Percentiles rank a stretch among this genome's conserved stretches.
phyloP scores from a whole-genome alignment of 2,888 invertebrate species.

The Drosophila atroscutellata region DNA sequence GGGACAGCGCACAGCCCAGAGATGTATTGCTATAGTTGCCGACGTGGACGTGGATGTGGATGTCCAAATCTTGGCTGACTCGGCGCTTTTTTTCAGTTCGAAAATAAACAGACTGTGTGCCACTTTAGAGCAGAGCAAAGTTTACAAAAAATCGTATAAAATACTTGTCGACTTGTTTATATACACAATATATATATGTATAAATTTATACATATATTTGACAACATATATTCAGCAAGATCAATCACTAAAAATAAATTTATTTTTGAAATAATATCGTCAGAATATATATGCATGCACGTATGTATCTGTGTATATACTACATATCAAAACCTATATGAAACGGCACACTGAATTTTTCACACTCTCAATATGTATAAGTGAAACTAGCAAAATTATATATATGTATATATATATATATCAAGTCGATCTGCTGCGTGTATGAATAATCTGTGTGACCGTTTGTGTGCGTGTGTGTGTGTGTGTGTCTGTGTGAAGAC shows the following conservation, averaged over 20 bases:
- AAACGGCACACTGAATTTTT: slow-evolving; percentile 38
- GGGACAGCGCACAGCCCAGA: slow-evolving; percentile 24
- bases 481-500: slow-evolving; percentile 32
- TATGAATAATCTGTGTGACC: slow-evolving; percentile 4
- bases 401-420: slow-evolving; percentile 20
- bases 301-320: slow-evolving; percentile 23
- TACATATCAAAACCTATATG: slow-evolving; percentile 38
- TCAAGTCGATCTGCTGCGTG: slow-evolving; percentile 26
- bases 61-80: slow-evolving; percentile 63
- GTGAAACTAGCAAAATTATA: slow-evolving; percentile 54
- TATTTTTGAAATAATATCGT: slow-evolving; percentile 51
- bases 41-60: slow-evolving; percentile 19
- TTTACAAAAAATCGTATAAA: slow-evolving; percentile 61
- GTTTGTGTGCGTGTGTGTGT: slow-evolving; percentile 9
- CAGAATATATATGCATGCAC: slow-evolving; percentile 30
- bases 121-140: slow-evolving; percentile 73
- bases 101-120: slow-evolving; percentile 80
- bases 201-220: slow-evolving; percentile 23
- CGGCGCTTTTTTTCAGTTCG: slow-evolving; percentile 73
- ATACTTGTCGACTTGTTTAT: slow-evolving; percentile 35
- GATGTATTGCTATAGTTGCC: slow-evolving; percentile 29
- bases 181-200: slow-evolving; percentile 10
- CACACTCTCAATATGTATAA: slow-evolving; percentile 49
- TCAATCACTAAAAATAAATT: slow-evolving; percentile 77
- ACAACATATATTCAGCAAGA: slow-evolving; percentile 50